These are phyloP conservation scores for Ophion ventricosus DNA, from an alignment of 2,888 invertebrate species.

Conservation along the genomic window DNA sequence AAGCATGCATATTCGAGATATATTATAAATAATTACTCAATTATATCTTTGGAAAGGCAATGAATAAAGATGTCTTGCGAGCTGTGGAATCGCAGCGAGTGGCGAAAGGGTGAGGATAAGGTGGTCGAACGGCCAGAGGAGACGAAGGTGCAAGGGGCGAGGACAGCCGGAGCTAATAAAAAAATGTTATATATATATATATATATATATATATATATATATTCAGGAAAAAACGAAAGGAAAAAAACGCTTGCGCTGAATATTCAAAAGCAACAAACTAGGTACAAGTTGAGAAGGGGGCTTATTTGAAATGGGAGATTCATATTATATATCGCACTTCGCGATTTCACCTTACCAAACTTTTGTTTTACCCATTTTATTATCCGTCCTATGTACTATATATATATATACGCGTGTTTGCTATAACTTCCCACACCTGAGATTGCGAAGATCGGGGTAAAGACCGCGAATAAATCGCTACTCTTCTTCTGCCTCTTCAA, in stretches of 20 bases:
- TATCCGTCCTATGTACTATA: slow-evolving; percentile 2
- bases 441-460: slow-evolving; percentile 35
- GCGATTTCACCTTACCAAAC: slow-evolving; percentile 73
- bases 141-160: slow-evolving; percentile 65
- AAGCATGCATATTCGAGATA: slow-evolving; percentile 84
- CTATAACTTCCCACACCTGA: slow-evolving; percentile 11
- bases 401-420: background rate
- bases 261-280: slow-evolving; percentile 83
- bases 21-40: slow-evolving; percentile 84
- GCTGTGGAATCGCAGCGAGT: slow-evolving; percentile 73
- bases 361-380: slow-evolving; percentile 75
- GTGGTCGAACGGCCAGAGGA: slow-evolving; percentile 23
- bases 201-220: slow-evolving; percentile 3
- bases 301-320: slow-evolving; percentile 83
- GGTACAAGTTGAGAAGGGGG: slow-evolving; percentile 80
- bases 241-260: slow-evolving; percentile 79
- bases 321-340: slow-evolving; percentile 81
- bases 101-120: slow-evolving; percentile 58
- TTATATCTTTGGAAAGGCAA: slow-evolving; percentile 83
- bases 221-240: slow-evolving; percentile 34
- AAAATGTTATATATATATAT: slow-evolving; percentile 63
- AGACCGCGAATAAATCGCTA: slow-evolving; percentile 43
- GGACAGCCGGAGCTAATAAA: slow-evolving; percentile 80
- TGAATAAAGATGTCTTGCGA: slow-evolving; percentile 83
- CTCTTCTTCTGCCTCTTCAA: slow-evolving; percentile 17